Evolutionary conservation across 2,113 vertebrate genomes (phyloP).

Genomic region (Gallinago paraguaiae): DNA sequence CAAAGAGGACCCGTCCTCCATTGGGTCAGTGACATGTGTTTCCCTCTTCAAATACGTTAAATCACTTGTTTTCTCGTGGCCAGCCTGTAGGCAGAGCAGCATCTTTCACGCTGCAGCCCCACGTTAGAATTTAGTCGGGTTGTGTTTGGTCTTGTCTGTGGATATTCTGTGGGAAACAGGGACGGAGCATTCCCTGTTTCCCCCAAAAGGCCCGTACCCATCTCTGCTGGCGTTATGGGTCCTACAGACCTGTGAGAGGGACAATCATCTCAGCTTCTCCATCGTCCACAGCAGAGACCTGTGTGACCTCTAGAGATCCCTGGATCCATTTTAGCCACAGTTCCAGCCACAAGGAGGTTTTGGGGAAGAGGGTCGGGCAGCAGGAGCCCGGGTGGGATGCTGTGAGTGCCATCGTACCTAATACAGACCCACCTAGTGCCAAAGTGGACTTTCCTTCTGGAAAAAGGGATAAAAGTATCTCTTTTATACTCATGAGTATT

Average conservation of each 20-base stretch:
- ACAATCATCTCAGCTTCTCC: rapidly evolving
- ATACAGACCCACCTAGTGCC: rapidly evolving
- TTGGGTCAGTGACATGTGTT: rapidly evolving
- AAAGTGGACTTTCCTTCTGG: background rate
- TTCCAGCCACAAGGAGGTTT: background rate
- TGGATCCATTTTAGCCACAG: background rate
- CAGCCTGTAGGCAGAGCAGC: rapidly evolving
- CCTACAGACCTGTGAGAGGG: background rate
- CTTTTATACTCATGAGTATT: background rate
- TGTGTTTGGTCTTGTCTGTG: background rate
- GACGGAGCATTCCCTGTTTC: no score
- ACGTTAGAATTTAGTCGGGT: rapidly evolving
- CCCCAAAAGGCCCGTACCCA: background rate
- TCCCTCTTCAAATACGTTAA: background rate
- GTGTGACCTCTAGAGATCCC: background rate
- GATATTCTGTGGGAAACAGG: background rate
- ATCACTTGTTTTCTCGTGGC: rapidly evolving
- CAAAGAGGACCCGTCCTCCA: background rate
- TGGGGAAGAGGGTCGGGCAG: background rate
- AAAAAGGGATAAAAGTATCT: background rate
- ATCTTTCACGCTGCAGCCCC: background rate
- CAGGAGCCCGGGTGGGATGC: background rate
- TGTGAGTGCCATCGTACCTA: background rate
- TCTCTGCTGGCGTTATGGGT: no score
- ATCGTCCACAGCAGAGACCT: background rate